Evolutionary conservation across 92 coral and sea anemone genomes (phyloP).

Genomic region (Blastomussa wellsi): DNA sequence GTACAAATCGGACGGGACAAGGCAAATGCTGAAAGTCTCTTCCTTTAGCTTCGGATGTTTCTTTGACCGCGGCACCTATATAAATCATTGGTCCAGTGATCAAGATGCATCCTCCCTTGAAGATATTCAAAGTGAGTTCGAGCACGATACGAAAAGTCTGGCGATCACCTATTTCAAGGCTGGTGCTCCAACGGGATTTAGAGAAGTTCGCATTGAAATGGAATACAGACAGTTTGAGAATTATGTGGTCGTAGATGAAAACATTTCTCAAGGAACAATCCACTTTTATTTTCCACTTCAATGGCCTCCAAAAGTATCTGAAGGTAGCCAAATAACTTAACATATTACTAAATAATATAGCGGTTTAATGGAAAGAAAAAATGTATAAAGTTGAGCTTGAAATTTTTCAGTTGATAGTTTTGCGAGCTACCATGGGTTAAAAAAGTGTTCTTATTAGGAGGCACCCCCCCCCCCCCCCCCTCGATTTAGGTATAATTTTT

Average conservation of each 20-base stretch:
- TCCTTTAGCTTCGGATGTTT: slow-evolving; percentile 77
- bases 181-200: background rate
- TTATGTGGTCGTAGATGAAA: slow-evolving; percentile 71
- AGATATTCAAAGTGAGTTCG: slow-evolving; percentile 63
- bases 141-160: slow-evolving; percentile 73
- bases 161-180: slow-evolving; percentile 50
- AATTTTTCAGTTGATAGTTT: no score
- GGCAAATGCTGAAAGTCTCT: slow-evolving; percentile 46
- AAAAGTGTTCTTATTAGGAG: no score
- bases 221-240: slow-evolving; percentile 85
- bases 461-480: no score
- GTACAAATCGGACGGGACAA: slow-evolving; percentile 38
- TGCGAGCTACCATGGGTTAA: no score
- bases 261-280: slow-evolving; percentile 1
- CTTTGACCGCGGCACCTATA: slow-evolving; percentile 63
- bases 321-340: slow-evolving; percentile 45
- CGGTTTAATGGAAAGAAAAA: no score
- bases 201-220: slow-evolving; percentile 69
- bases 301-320: slow-evolving; percentile 70
- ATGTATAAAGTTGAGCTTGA: no score
- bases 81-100: slow-evolving; percentile 60
- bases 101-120: slow-evolving; percentile 8
- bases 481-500: no score
- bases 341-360: background rate
- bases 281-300: slow-evolving; percentile 64